phyloP scores from a whole-genome alignment of 2,888 invertebrate species.

The Meteorus cinctellus region DNA sequence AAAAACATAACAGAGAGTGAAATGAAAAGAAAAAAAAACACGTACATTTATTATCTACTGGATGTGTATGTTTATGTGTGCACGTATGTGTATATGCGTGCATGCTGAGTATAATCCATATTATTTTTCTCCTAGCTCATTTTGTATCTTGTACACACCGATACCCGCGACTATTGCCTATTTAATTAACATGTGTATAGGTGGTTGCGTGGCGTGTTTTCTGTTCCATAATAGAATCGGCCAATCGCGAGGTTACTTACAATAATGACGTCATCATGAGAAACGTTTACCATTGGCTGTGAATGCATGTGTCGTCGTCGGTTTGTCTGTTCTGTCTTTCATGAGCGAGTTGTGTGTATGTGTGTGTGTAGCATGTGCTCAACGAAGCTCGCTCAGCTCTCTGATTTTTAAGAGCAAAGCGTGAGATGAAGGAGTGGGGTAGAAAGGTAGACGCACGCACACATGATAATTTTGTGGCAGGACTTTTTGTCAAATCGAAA shows the following conservation, averaged over 20 bases:
- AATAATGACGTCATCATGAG: constrained; percentile 66
- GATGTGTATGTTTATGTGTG: neutral
- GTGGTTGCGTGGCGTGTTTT: constrained; percentile 73
- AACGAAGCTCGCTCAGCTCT: neutral
- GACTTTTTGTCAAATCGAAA: constrained; percentile 58
- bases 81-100: neutral
- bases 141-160: constrained; percentile 31
- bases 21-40: neutral
- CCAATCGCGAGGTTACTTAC: constrained; percentile 66
- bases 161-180: constrained; percentile 55
- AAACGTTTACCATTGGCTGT: constrained; percentile 58
- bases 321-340: constrained; percentile 30
- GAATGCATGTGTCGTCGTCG: constrained; percentile 57
- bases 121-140: constrained; percentile 28
- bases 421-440: neutral
- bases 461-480: too few relatives aligned
- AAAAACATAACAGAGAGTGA: constrained; percentile 8
- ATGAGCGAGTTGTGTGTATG: constrained; percentile 23
- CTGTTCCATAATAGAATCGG: constrained; percentile 69
- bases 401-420: neutral
- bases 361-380: too few relatives aligned
- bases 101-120: neutral
- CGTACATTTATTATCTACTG: neutral
- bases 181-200: constrained; percentile 71
- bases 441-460: neutral